Evolutionary conservation across 2,888 invertebrate genomes (phyloP).

Genomic region (Rhamnusium bicolor): DNA sequence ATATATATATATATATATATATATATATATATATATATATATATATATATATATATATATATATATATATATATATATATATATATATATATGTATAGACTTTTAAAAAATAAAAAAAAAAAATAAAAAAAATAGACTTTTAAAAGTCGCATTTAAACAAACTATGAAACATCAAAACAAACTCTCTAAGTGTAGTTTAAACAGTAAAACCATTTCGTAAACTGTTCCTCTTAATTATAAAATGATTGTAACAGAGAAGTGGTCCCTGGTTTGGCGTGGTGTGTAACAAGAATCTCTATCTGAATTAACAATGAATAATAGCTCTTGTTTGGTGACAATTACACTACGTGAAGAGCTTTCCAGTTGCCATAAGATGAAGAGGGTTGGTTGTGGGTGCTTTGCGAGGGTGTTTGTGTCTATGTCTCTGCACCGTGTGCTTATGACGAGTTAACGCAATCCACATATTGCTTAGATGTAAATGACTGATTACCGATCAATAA

Average conservation of each 20-base stretch:
- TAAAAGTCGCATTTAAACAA: background rate
- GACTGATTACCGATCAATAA: background rate
- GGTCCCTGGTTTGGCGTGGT: conserved; percentile 32
- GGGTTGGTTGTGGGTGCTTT: background rate
- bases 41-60: too few species aligned
- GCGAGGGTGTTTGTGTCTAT: background rate
- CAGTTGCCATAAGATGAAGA: conserved; percentile 24
- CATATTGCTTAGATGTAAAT: conserved; percentile 1
- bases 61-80: too few species aligned
- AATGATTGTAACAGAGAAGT: conserved; percentile 18
- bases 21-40: too few species aligned
- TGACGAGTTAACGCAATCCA: background rate
- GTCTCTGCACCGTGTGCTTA: conserved; percentile 8
- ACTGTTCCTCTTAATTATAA: conserved; percentile 7
- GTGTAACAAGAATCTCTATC: conserved; percentile 42
- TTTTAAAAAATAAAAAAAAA: too few species aligned
- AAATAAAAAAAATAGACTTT: background rate
- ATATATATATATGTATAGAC: too few species aligned
- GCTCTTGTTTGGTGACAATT: conserved; percentile 49
- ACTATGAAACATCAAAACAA: background rate
- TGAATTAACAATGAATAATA: conserved; percentile 49
- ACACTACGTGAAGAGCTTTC: conserved; percentile 42
- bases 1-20: too few species aligned
- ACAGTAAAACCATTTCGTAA: background rate
- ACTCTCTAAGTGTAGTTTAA: background rate